Percentiles rank a stretch among this genome's conserved stretches.
Evolutionary conservation across 2,113 vertebrate genomes (phyloP).

Genomic region (Prionailurus viverrinus): DNA sequence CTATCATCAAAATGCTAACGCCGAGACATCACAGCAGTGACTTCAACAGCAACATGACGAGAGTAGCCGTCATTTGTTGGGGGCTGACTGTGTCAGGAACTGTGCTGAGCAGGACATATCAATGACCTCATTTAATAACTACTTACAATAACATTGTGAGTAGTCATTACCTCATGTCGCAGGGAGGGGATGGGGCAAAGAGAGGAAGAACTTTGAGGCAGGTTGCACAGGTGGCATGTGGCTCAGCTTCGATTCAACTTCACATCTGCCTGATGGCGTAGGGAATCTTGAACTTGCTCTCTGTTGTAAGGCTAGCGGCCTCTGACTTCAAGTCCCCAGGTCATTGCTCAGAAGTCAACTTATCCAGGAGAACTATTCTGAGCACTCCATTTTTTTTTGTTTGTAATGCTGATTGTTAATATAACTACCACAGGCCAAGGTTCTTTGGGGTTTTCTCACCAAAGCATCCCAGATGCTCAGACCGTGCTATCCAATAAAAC

Average conservation of each 20-base stretch:
- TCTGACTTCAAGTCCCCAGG: neutral
- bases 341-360: neutral
- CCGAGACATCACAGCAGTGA: neutral
- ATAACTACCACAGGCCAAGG: neutral
- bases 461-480: neutral
- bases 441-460: neutral
- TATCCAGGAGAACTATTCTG: neutral
- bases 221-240: neutral
- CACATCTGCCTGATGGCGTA: neutral
- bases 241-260: accelerated
- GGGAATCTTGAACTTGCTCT: neutral
- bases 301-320: neutral
- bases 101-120: neutral
- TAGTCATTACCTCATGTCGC: neutral
- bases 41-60: accelerated
- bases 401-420: neutral
- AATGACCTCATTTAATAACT: neutral
- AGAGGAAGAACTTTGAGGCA: neutral
- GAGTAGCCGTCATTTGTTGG: neutral
- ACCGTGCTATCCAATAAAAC: neutral
- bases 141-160: neutral
- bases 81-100: neutral
- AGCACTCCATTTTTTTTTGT: neutral
- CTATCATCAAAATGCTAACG: neutral
- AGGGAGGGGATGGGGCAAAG: no score